Evolutionary conservation across 2,888 invertebrate genomes (phyloP), one percentile per base, ranked within the genome.

Genomic region (Catocala fraxini): DNA sequence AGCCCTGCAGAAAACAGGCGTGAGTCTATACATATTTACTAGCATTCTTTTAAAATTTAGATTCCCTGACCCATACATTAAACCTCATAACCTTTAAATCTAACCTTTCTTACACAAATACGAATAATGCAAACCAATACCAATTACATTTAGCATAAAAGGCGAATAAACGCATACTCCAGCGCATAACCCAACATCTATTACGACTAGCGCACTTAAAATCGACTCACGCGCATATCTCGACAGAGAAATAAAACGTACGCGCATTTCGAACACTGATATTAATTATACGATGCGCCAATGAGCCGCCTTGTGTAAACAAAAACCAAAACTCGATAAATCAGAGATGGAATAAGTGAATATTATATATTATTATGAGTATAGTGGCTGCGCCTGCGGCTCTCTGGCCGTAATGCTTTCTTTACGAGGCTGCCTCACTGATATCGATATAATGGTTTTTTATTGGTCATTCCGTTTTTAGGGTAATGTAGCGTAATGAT

Each of bases 221-320:
- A 75, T 67, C 71, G 46, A 66, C 71, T 74, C 64, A 51, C 43
- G 67, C 71, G 63, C 66, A 64, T 63, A 59, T 56, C 54, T 43
- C 46, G 54, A 39, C 62, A 45, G 51, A 68, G 48, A 64, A 69
- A 75, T 71, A 68, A 39, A 75, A 71, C 53, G 56, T 46, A 64
- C 43, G 62, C 56, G 52, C 59, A 59, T 59, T 64, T 70, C 49
- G 58, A 78, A 69, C 67, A 70, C 68, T 69, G 70, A 68, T 75
- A 81, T 84, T 84, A 83, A 84, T 84, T 79, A 82, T 77, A 79
- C 70, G 71, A 73, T 77, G 67, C 67, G 68, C 71, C 79, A 77
- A 77, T 75, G 73, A 75, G 75, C 59, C 68, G 70, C 63, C 70
- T 72, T 80, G 85, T 73, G 87, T 84, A 85, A 86, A 86, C 86